Base-by-base conservation (phyloP, 2,888 invertebrate genomes). In the Megaustenia siamemsis region DNA sequence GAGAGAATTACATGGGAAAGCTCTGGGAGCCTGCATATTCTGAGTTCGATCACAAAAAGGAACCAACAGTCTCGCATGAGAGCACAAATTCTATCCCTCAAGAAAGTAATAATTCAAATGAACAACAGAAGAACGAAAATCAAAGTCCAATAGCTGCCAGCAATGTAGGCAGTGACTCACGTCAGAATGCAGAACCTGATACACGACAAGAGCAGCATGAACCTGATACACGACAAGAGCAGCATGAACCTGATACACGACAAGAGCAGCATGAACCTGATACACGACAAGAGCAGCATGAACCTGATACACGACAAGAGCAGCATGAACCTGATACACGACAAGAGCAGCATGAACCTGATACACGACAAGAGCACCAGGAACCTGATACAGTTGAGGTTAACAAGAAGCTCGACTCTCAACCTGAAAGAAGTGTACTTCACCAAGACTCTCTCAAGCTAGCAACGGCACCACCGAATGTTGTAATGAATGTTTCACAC, bases 11-110 rank as follows among this genome's bases (percentile, higher is more conserved):
- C 40, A 69, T 53, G 2, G 56, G 32, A 32, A 80, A 69, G n/a
- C 21, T 35, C 28, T 69, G 69, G 80, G 69, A 69, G 10, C 32
- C 49, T 15, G 8, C 38, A 8, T 69, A 80, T 45, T 80, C 80
- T 53, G 66, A 68, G 18, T n/a, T 24, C 32, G 12, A 35, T 53
- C 69, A 49, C 2, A 53, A 24, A 18, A 60, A 77, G 3, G 56
- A 53, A 32, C 24, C 8, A 56, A 40, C n/a, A 38, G 24, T 38
- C 24, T 5, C 18, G 15, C 45, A n/a, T 10, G 28, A n/a, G 28
- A 45, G 45, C 5, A 73, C n/a, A 28, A 28, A 45, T 28, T 35
- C 10, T 60, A n/a, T 24, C n/a, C 18, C 49, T n/a, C 40, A 69
- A 24, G n/a, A 40, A 2, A 43, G 10, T 15, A 40, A 69, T n/a